Percentiles rank a stretch among this genome's conserved stretches.
phyloP scores from a whole-genome alignment of 2,888 invertebrate genomes.

The Agrochola circellaris region DNA sequence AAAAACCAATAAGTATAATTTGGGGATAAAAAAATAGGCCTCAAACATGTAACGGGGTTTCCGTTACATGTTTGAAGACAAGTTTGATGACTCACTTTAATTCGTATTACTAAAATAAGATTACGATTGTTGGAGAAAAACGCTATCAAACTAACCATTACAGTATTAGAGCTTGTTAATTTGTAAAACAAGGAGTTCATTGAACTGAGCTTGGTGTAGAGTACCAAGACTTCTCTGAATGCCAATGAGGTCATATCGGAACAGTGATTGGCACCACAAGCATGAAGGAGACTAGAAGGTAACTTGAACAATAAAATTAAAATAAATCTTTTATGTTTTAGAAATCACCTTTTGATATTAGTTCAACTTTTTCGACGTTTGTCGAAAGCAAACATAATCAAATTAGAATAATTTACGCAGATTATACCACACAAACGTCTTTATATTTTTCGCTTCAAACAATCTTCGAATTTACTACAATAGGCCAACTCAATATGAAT shows the following conservation, averaged over 20 bases:
- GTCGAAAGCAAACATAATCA: conserved; percentile 4
- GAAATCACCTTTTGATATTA: conserved; percentile 1
- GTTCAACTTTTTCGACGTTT: not conserved
- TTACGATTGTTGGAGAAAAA: conserved; percentile 1
- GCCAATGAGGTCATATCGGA: conserved; percentile 44
- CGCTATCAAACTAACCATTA: not conserved
- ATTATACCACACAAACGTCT: not conserved
- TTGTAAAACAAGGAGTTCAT: conserved; percentile 41
- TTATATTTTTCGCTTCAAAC: not conserved
- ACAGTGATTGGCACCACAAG: conserved; percentile 19
- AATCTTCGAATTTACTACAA: not conserved
- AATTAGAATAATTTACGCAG: conserved; percentile 13
- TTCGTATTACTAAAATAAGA: not conserved
- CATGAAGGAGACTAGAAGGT: conserved; percentile 30
- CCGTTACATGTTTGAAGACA: too few species aligned
- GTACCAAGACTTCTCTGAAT: conserved; percentile 40
- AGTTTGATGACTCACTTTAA: not conserved
- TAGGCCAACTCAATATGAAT: conserved; percentile 47
- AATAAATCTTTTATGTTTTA: conserved; percentile 1
- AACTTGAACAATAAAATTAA: conserved; percentile 8
- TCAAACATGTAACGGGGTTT: not conserved
- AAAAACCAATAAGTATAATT: not conserved
- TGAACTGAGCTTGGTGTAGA: conserved; percentile 31
- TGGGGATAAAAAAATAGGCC: not conserved
- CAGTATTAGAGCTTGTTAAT: conserved; percentile 25